phyloP scores from a whole-genome alignment of 2,888 invertebrate genomes.

The Octonoba sinensis region DNA sequence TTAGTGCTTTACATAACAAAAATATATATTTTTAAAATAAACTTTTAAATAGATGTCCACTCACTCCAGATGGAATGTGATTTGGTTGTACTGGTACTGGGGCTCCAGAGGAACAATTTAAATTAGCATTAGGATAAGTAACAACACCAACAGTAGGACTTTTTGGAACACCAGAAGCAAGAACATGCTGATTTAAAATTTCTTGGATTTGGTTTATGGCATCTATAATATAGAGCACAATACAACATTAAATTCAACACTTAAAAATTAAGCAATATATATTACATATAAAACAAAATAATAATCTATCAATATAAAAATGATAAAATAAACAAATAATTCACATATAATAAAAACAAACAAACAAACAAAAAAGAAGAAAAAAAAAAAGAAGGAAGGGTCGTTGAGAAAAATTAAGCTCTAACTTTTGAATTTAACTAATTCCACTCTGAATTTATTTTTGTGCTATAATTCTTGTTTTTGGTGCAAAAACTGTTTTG shows the following conservation, averaged over 20 bases:
- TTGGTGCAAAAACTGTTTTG: no score
- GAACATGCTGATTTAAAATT: constrained; percentile 71
- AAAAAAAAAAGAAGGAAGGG: no score
- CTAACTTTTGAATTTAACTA: no score
- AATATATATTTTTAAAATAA: no score
- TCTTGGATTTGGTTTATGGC: constrained; percentile 75
- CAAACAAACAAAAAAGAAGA: no score
- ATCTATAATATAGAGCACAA: constrained; percentile 70
- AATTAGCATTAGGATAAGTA: constrained; percentile 41
- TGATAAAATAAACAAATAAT: no score
- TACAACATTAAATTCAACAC: background rate
- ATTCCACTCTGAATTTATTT: no score
- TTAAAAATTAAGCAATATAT: background rate
- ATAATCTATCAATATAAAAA: no score
- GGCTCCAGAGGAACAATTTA: constrained; percentile 26
- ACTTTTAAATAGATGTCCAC: background rate
- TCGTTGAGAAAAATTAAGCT: no score
- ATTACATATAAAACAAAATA: no score
- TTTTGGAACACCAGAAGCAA: constrained; percentile 47
- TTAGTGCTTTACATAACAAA: background rate
- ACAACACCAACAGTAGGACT: constrained; percentile 55
- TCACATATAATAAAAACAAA: no score
- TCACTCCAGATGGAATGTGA: constrained; percentile 47
- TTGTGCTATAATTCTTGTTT: no score
- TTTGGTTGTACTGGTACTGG: constrained; percentile 4